Percentiles rank a stretch among this genome's conserved stretches.
Conservation (phyloP, 2,113 vertebrate genomes). For the Ondatra zibethicus region DNA sequence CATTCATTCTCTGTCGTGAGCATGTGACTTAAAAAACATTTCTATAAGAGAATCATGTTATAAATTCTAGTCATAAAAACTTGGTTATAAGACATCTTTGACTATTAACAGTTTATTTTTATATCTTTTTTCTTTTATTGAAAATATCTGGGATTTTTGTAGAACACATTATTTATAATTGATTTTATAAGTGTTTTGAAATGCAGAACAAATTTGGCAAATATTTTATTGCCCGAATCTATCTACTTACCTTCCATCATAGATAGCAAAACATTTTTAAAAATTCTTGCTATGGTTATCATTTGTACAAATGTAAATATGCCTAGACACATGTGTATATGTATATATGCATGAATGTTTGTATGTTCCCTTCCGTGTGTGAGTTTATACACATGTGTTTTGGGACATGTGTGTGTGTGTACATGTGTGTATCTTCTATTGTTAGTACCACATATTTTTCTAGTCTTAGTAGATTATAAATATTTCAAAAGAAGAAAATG, state of each 20-base stretch:
- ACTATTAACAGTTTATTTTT: not conserved
- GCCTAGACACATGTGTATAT: not conserved
- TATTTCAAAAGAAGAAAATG: not conserved
- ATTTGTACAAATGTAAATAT: not conserved
- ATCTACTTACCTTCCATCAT: not conserved
- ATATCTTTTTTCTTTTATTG: not conserved
- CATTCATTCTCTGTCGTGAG: not conserved
- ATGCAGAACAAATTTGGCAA: not conserved
- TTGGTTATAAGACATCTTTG: not conserved
- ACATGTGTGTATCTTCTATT: not conserved
- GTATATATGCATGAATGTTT: not conserved
- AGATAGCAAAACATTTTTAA: not conserved
- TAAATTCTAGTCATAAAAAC: not conserved
- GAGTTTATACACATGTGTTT: not conserved
- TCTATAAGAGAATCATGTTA: not conserved
- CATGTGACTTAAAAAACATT: not conserved
- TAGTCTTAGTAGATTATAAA: not conserved
- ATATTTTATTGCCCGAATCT: not conserved
- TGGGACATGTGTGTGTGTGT: not conserved
- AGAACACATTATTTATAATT: not conserved
- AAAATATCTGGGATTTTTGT: not conserved
- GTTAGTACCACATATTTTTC: not conserved
- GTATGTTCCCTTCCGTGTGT: not conserved
- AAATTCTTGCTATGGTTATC: not conserved
- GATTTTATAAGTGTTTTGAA: not conserved